Conservation (phyloP, 2,888 invertebrate species). For the Villa cingulata region DNA sequence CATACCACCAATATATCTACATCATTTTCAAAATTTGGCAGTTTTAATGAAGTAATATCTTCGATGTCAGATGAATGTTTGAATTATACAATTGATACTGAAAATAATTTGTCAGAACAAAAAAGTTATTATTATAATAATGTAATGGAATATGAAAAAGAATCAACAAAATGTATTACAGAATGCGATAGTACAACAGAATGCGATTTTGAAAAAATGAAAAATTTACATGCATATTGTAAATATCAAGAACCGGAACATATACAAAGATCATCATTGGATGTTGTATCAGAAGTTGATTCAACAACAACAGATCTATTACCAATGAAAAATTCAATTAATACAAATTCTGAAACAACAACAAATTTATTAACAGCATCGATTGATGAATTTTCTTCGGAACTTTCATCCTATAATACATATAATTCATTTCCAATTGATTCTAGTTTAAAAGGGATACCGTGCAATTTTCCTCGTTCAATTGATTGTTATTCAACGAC, state of each 20-base stretch:
- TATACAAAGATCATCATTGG: constrained; percentile 4
- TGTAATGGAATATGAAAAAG: neutral
- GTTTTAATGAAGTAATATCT: neutral
- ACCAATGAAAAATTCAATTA: neutral
- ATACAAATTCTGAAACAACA: neutral
- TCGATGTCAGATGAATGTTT: neutral
- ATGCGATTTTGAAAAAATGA: constrained; percentile 10
- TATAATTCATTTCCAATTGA: neutral
- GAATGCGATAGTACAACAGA: constrained; percentile 23
- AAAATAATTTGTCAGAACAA: neutral
- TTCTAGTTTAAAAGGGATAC: neutral
- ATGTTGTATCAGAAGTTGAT: constrained; percentile 19
- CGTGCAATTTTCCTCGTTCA: constrained; percentile 2
- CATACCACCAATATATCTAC: constrained; percentile 1
- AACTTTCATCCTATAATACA: constrained; percentile 1
- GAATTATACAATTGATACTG: no score
- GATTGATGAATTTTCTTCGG: constrained; percentile 10
- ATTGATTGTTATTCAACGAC: constrained; percentile 11
- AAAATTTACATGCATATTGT: neutral
- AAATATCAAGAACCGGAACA: neutral
- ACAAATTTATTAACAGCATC: neutral
- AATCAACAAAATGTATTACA: constrained; percentile 15
- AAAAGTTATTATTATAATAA: neutral
- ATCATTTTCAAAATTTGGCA: no score
- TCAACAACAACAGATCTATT: constrained; percentile 18